Evolutionary conservation across 2,113 vertebrate genomes (phyloP).

Genomic region (Halichoerus grypus): DNA sequence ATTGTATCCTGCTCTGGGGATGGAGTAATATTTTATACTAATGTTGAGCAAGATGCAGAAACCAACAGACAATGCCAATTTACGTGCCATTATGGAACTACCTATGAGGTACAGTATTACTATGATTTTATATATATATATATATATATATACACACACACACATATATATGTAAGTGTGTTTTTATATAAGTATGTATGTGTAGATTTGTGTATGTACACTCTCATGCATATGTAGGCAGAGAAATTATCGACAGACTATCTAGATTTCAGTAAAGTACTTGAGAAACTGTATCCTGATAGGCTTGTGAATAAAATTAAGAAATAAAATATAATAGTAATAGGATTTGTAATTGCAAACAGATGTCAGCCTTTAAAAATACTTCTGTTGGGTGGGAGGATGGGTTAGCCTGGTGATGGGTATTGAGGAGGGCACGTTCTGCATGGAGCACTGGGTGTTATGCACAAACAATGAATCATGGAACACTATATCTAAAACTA

Average conservation of each 20-base stretch:
- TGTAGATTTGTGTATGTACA: neutral
- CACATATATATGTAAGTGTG: neutral
- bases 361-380: neutral
- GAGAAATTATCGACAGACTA: constrained; percentile 3
- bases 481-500: too few relatives aligned
- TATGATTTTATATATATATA: neutral
- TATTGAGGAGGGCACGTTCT: too few relatives aligned
- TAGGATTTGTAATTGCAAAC: constrained; percentile 31
- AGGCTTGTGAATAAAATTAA: neutral
- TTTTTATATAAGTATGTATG: neutral
- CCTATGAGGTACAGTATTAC: constrained; percentile 94
- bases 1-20: constrained; percentile 99
- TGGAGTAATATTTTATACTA: constrained; percentile 98
- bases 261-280: neutral
- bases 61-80: constrained; percentile 98
- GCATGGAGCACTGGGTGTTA: too few relatives aligned
- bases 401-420: too few relatives aligned
- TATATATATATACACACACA: neutral
- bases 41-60: constrained; percentile 96
- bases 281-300: constrained; percentile 43
- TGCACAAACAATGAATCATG: too few relatives aligned
- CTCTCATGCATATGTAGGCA: neutral
- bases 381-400: neutral
- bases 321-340: neutral
- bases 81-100: constrained; percentile 98